Conservation (phyloP, 2,113 vertebrate species). For the Eleginops maclovinus region DNA sequence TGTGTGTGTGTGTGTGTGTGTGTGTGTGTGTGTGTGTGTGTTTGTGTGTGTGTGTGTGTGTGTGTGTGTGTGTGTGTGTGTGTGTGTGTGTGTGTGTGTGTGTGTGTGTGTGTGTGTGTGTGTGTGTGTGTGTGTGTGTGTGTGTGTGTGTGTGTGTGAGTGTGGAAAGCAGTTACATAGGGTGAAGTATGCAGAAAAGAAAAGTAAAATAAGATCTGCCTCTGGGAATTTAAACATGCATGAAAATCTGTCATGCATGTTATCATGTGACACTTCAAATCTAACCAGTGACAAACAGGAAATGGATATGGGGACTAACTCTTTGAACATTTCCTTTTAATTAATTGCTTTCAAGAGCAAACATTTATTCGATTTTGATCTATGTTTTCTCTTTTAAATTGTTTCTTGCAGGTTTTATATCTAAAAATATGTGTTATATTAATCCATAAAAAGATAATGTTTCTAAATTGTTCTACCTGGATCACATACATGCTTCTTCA, state of each 20-base stretch:
- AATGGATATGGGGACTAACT: background rate
- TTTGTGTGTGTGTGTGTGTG: background rate
- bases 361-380: background rate
- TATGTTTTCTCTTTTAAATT: background rate
- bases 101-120: background rate
- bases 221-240: slow-evolving; percentile 22
- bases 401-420: background rate
- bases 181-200: background rate
- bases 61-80: background rate
- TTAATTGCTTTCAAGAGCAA: background rate
- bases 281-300: background rate
- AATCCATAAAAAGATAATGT: background rate
- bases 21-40: background rate
- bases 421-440: background rate
- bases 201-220: background rate
- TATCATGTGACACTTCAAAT: background rate
- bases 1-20: background rate
- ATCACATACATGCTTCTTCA: background rate
- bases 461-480: background rate
- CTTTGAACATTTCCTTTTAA: background rate
- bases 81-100: background rate
- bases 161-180: background rate
- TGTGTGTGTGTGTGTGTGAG: background rate
- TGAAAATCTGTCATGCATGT: background rate
- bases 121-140: background rate